Base-by-base conservation (phyloP, 2,888 invertebrate genomes). In the Heliconius charithonia region DNA sequence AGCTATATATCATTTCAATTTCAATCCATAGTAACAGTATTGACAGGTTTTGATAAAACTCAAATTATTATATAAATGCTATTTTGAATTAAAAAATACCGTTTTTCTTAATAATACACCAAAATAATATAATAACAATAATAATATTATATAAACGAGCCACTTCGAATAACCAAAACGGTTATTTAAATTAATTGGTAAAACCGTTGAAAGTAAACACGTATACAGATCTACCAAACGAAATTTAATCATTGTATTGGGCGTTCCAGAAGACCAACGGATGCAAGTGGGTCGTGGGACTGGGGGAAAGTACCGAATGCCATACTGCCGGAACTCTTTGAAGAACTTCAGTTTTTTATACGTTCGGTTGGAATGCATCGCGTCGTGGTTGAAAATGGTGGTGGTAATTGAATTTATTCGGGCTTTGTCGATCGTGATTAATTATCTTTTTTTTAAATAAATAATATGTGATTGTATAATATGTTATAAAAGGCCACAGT, bases 241-340 rank as follows among this genome's bases (percentile, higher is more conserved):
- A 85, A 88, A 85, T 92, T 93, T 92, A 94, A 94, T 94, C 92
- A 91, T 88, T 85, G 86, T 86, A 92, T 93, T 93, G 94, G 94
- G 93, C 93, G 94, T 92, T 93, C 92, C 93, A 85, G 90, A 85
- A 87, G 83, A 89, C 90, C 92, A 92, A 88, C 87, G 84, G 86
- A 85, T 86, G 83, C 90, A 92, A 91, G 91, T 91, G 86, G 89
- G 93, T 88, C 93, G 93, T 93, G 93, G 91, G 93, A 93, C 88
- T 87, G 89, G 93, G 94, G 91, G 94, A 94, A 95, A 94, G 94
- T 94, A 87, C 84, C 80, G 77, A 81, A 77, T 79, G 67, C 77
- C 77, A 85, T 82, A 87, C 85, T 88, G 87, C 87, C 91, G 91
- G 90, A 90, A 88, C 90, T 91, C 89, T 89, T 89, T 90, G 87